Evolutionary conservation across 2,888 invertebrate species (phyloP), one percentile per base, ranked within the genome.

Genomic region (Chorisops tibialis): DNA sequence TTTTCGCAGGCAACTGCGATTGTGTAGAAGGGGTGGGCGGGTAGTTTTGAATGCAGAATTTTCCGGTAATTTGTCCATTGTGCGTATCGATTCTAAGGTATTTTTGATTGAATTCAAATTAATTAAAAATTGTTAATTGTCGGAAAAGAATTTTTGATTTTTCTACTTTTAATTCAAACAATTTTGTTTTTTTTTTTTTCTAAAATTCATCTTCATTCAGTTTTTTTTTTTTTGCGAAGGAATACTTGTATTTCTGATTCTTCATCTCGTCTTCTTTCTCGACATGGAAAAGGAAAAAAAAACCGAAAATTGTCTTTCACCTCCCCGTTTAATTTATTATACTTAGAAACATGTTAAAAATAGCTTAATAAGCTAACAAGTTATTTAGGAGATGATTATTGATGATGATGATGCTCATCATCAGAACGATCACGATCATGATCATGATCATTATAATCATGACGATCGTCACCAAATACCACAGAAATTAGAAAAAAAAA

Each of bases 321-420:
- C 21, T 19, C 9, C 39, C 38, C 39, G 52, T 52, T n/a, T 52
- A 52, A 52, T 52, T 52, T 52, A 52, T 52, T 39, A n/a, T n/a
- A 39, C 39, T 21, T 38, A 39, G n/a, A 22, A 52, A 52, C 52
- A 52, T 52, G 52, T 52, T 52, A 52, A 52, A 52, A 39, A 52
- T 52, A 52, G 52, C 52, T 39, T 52, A 39, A 52, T 52, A 52
- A 52, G 52, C 52, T 39, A 38, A 52, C 52, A 52, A 52, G 39
- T 38, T 52, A 52, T 52, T 52, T 52, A 52, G 39, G 52, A 38
- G 52, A 52, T 21, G 52, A 52, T 52, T 52, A 52, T 52, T 52
- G 39, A 52, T 52, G 52, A 52, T 52, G 39, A 52, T 52, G 52
- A 52, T 39, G 39, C 5, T 39, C 52, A 50, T 35, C 18, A 50